phyloP scores from a whole-genome alignment of 2,888 invertebrate species.

The Melanostoma mellinum region DNA sequence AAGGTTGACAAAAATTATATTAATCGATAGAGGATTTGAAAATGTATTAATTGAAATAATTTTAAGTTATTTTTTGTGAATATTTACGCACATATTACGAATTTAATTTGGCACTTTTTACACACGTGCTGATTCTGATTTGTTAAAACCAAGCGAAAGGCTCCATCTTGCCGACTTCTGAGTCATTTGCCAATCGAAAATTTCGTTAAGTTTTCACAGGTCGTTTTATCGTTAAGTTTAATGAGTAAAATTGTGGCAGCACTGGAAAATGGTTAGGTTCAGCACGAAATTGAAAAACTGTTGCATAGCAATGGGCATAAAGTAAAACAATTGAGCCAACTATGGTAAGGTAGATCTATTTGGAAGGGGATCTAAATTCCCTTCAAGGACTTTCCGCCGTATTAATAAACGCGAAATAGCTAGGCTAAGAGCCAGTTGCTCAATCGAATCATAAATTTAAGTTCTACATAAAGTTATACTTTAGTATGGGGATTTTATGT shows the following conservation, averaged over 20 bases:
- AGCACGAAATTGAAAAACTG: neutral
- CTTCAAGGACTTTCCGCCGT: too few relatives aligned
- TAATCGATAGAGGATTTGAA: conserved; percentile 57
- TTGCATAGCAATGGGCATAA: too few relatives aligned
- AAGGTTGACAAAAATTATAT: conserved; percentile 14
- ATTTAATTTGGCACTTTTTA: conserved; percentile 82
- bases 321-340: too few relatives aligned
- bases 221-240: conserved; percentile 51
- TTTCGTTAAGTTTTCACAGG: conserved; percentile 74
- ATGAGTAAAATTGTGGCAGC: conserved; percentile 24
- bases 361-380: too few relatives aligned
- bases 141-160: conserved; percentile 82
- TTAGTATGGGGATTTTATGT: too few relatives aligned
- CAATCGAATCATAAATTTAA: too few relatives aligned
- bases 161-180: conserved; percentile 81
- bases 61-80: conserved; percentile 59
- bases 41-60: conserved; percentile 42
- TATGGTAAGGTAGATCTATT: too few relatives aligned
- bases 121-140: conserved; percentile 82
- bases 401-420: too few relatives aligned
- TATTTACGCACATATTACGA: conserved; percentile 81
- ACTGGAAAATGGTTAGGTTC: conserved; percentile 20
- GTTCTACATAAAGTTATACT: too few relatives aligned
- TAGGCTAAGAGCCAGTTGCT: too few relatives aligned
- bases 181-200: conserved; percentile 76